Evolutionary conservation across 2,797 vertebrate species (phyloP).

Genomic region (Scarus forsteni): DNA sequence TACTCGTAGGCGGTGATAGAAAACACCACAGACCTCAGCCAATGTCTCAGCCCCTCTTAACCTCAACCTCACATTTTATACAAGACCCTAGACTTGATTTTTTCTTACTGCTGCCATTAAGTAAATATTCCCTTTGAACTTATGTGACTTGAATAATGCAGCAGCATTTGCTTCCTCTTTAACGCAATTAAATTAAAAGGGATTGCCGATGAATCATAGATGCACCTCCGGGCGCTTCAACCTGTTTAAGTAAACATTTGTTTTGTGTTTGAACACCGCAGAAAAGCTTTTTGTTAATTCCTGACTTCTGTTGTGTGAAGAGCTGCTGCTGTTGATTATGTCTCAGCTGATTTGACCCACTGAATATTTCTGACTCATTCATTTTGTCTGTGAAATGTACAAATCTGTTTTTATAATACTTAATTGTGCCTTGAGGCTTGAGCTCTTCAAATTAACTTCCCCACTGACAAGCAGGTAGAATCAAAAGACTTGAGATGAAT

Average conservation of each 20-base stretch:
- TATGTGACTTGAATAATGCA: constrained; percentile 53
- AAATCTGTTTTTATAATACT: not conserved
- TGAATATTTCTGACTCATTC: not conserved
- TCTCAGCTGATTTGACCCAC: not conserved
- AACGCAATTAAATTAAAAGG: constrained; percentile 44
- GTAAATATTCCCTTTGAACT: constrained; percentile 50
- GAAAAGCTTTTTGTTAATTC: constrained; percentile 30
- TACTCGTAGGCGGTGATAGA: constrained; percentile 51
- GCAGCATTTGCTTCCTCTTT: constrained; percentile 30
- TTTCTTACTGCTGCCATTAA: constrained; percentile 41
- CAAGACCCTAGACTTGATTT: constrained; percentile 27
- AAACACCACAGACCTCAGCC: constrained; percentile 44
- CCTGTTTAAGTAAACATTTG: constrained; percentile 34
- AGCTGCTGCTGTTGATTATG: not conserved
- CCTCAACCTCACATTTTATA: constrained; percentile 58
- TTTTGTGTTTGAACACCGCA: constrained; percentile 27
- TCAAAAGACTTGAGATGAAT: too few species aligned
- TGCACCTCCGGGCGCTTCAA: constrained; percentile 13
- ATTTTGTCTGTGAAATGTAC: not conserved
- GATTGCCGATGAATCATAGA: constrained; percentile 26
- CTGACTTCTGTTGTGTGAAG: not conserved
- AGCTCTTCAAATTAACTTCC: too few species aligned
- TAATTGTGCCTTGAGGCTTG: too few species aligned
- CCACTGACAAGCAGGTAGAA: too few species aligned
- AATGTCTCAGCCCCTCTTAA: constrained; percentile 62